A percentile compares a stretch with the other conserved stretches of the same genome.
Evolutionary conservation across 2,888 invertebrate genomes (phyloP).

Genomic region (Xylota sylvarum): DNA sequence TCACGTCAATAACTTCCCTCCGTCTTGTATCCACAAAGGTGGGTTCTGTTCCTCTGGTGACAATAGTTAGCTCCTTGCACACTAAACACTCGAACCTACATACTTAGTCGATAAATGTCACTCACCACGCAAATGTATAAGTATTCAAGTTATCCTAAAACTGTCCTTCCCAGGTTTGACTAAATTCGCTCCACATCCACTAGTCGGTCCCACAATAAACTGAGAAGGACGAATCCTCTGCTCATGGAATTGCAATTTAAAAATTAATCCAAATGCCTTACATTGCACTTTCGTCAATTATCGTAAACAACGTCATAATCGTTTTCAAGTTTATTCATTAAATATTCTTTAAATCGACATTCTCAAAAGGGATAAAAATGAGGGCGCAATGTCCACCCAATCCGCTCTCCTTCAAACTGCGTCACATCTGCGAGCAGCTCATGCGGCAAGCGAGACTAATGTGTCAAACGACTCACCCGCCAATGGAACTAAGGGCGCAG

Average conservation of each 20-base stretch:
- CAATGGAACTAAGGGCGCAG: background rate
- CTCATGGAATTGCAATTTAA: conserved; percentile 3
- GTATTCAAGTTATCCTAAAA: too few relatives aligned
- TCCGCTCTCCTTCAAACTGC: background rate
- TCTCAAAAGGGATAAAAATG: background rate
- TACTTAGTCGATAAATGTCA: too few relatives aligned
- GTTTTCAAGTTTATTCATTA: conserved; percentile 27
- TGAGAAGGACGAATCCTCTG: too few relatives aligned
- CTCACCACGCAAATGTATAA: too few relatives aligned
- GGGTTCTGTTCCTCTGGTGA: too few relatives aligned
- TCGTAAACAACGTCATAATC: conserved; percentile 20
- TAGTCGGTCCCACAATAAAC: too few relatives aligned
- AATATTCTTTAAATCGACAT: conserved; percentile 11
- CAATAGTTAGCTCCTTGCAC: too few relatives aligned
- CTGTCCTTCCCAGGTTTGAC: too few relatives aligned
- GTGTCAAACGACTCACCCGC: conserved; percentile 27
- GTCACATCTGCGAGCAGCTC: conserved; percentile 24
- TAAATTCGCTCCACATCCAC: too few relatives aligned
- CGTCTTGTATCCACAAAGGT: too few relatives aligned
- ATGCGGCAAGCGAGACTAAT: conserved; percentile 33
- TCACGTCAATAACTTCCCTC: too few relatives aligned
- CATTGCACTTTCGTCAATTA: conserved; percentile 7
- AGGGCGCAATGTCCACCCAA: background rate
- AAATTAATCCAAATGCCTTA: conserved; percentile 11
- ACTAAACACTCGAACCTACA: too few relatives aligned